Evolutionary conservation across 1,140 invertebrate species (phyloP).

Genomic region (Limonius californicus): DNA sequence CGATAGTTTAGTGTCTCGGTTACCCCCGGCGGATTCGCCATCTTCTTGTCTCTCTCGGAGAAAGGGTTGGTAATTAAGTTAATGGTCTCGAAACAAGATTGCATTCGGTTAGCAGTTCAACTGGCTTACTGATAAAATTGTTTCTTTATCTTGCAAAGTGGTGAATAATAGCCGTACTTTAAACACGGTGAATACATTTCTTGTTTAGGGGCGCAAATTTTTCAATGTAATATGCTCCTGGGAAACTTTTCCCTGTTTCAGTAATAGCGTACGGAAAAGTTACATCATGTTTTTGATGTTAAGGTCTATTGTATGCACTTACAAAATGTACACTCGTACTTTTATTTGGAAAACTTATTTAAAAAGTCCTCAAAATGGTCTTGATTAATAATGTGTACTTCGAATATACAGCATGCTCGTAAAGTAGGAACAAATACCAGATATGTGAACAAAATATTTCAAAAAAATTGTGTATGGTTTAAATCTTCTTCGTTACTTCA

Average conservation of each 20-base stretch:
- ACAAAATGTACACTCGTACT: too few relatives aligned
- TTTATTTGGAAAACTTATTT: too few relatives aligned
- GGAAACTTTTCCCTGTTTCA: background rate
- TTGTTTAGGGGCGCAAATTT: slow-evolving; percentile 18
- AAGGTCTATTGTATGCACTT: background rate
- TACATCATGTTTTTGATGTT: background rate
- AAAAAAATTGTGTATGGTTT: too few relatives aligned
- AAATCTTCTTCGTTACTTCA: too few relatives aligned
- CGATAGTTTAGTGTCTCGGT: slow-evolving; percentile 24
- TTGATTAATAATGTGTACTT: too few relatives aligned
- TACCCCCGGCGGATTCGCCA: background rate
- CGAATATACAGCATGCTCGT: too few relatives aligned
- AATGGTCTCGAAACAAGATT: slow-evolving; percentile 49
- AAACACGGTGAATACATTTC: slow-evolving; percentile 24
- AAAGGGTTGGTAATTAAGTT: slow-evolving; percentile 49
- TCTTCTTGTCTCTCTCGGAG: slow-evolving; percentile 25
- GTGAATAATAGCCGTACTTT: slow-evolving; percentile 35
- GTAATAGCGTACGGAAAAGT: too few relatives aligned
- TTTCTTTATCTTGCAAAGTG: slow-evolving; percentile 43
- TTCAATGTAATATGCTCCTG: slow-evolving; percentile 10
- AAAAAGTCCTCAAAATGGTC: too few relatives aligned
- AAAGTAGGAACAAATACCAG: too few relatives aligned
- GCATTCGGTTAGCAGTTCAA: slow-evolving; percentile 47
- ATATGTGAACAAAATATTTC: too few relatives aligned
- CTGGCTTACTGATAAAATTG: slow-evolving; percentile 46